Evolutionary conservation across 2,797 vertebrate species (phyloP), one percentile per base, ranked within the genome.

Genomic region (Pogonophryne albipinna): DNA sequence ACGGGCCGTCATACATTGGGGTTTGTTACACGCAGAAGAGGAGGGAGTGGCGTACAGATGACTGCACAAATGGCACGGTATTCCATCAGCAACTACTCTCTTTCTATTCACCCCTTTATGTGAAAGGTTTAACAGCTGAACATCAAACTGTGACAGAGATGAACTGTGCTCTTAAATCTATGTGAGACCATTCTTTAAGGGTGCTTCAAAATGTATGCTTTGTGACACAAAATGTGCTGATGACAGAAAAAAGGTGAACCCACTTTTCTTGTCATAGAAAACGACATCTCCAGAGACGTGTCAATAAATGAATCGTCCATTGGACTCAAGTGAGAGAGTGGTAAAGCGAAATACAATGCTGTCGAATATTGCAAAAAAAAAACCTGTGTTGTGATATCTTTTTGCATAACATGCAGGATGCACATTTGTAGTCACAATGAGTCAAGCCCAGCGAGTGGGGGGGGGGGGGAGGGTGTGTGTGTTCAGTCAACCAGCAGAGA

Each of bases 401-500:
- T 82, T 79, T 74, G 58, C 67, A 79, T 65, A 74, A 69, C 46
- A 76, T 69, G 60, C 65, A 74, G 59, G 56, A 67, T 65, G 67
- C 69, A 76, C 41, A 66, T 85, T 87, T 80, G 74, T 76, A 73
- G 85, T 89, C 83, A 83, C 55, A 71, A 88, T 81, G 85, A 82
- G 61, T 83, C 68, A 60, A 79, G 51, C 59, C 62, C 52, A 62
- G 4, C 34, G 47, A 11, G 27, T 8, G 58, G 31, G n/a, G 56
- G n/a, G 10, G 16, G 13, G 38, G 10, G 31, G 17, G 8, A n/a
- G 8, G 41, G 45, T 14, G n/a, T 7, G 4, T 58, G 76, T 68
- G 85, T 80, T 81, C 31, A 79, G 71, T 84, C 79, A 86, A 83
- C 76, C 91, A 85, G 79, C 87, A 88, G 70, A 85, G 78, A 85